Conservation (phyloP, 1,140 invertebrate species). For the Ladona fulva region DNA sequence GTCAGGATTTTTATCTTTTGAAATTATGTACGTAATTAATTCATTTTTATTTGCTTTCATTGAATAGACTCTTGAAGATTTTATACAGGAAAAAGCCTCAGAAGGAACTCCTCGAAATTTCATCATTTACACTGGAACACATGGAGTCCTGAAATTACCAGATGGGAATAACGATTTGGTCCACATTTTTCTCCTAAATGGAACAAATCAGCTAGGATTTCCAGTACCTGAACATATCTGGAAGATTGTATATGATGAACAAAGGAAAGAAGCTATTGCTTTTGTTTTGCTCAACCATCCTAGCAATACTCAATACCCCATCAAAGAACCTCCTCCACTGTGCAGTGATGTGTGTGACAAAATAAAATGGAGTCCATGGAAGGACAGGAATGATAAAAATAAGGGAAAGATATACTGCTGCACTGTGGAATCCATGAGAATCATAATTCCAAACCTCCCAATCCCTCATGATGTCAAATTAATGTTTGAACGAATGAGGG, state of each 20-base stretch:
- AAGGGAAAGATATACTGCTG: conserved; percentile 25
- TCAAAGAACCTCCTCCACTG: conserved; percentile 6
- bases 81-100: neutral
- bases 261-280: conserved; percentile 18
- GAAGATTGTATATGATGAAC: conserved; percentile 20
- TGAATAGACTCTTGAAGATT: neutral
- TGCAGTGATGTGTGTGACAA: conserved; percentile 22
- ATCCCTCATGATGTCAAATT: too few species aligned
- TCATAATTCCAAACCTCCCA: too few species aligned
- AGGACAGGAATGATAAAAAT: conserved; percentile 17
- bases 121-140: conserved; percentile 26
- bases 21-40: too few species aligned
- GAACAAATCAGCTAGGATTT: too few species aligned
- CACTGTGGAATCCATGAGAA: neutral
- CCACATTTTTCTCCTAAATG: too few species aligned
- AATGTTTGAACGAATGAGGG: too few species aligned
- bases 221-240: neutral
- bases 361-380: conserved; percentile 24
- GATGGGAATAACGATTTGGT: neutral
- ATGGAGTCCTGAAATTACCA: neutral
- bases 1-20: too few species aligned
- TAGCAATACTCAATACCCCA: neutral
- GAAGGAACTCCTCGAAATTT: neutral
- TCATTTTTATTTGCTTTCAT: too few species aligned
- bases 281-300: conserved; percentile 25